Conservation (phyloP, 2,888 invertebrate genomes). For the Acleris emargana region DNA sequence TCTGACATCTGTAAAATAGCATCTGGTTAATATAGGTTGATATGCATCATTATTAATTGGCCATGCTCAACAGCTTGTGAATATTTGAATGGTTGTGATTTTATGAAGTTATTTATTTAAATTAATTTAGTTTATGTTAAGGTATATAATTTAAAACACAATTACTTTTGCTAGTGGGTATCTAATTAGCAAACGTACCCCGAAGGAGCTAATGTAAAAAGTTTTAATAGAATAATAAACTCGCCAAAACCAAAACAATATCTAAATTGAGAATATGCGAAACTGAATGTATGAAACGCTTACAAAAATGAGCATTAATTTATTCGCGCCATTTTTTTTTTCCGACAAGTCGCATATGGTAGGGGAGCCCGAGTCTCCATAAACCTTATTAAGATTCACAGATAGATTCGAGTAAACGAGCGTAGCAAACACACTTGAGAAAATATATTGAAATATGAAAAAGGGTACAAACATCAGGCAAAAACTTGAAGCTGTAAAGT, state of each 20-base stretch:
- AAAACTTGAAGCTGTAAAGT: constrained; percentile 41
- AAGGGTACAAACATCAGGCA: constrained; percentile 31
- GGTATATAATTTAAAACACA: no score
- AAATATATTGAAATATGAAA: constrained; percentile 44
- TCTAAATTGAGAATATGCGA: no score
- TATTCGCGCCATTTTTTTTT: not conserved
- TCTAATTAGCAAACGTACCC: no score
- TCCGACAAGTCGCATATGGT: constrained; percentile 6
- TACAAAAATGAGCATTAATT: not conserved
- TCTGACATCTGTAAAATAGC: no score
- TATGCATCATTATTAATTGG: no score
- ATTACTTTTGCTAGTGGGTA: no score
- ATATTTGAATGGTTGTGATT: no score
- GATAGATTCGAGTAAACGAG: constrained; percentile 38
- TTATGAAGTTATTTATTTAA: no score
- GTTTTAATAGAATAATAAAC: not conserved
- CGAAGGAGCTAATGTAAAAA: not conserved
- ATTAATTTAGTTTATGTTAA: no score
- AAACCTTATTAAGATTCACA: constrained; percentile 42
- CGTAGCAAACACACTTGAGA: constrained; percentile 39
- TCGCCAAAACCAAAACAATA: not conserved
- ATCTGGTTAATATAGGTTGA: no score
- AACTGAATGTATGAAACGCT: no score
- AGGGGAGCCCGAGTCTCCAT: constrained; percentile 8
- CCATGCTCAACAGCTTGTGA: no score